Evolutionary conservation across 2,113 vertebrate genomes (phyloP), one percentile per base, ranked within the genome.

Genomic region (Tor tambroides): DNA sequence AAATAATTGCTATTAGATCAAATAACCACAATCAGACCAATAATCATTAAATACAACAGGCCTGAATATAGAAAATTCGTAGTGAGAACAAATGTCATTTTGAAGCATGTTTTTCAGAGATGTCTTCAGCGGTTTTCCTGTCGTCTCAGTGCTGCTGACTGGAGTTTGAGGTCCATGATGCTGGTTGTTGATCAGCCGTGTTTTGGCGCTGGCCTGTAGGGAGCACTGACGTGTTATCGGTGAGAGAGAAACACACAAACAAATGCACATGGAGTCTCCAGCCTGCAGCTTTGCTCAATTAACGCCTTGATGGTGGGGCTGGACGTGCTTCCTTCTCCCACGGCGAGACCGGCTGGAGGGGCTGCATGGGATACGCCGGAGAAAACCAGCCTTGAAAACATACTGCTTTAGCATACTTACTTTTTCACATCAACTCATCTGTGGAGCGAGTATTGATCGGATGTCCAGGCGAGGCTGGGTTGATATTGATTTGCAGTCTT

Each of bases 161-260:
- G 54, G 54, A 21, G 54, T 21, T 56, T 56, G 54, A 21, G 54
- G 54, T 56, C 54, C 54, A 56, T 19, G 54, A 56, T 56, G 54
- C 14, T 49, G 21, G 56, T 21, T 38, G 61, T 71, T 83, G 84
- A 67, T 59, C 56, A 56, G 75, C 85, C 23, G 75, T 88, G 88
- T 43, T 84, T 87, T 69, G 49, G 35, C 46, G 80, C 61, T 17
- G 28, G 89, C 91, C 92, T 92, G 89, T 86, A 91, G 93, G 83
- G 92, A 92, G 91, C 91, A 90, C 89, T 92, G 90, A 89, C 86
- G 88, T 80, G 56, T 61, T 61, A n/a, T 61, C 23, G 3, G 56
- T 61, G 56, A 61, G 86, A 82, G 43, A 83, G n/a, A 83, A 65
- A 89, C 63, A 87, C 80, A 41, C 59, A 85, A 69, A 85, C 82